phyloP scores from a whole-genome alignment of 2,888 invertebrate species.

The Lysandra bellargus region DNA sequence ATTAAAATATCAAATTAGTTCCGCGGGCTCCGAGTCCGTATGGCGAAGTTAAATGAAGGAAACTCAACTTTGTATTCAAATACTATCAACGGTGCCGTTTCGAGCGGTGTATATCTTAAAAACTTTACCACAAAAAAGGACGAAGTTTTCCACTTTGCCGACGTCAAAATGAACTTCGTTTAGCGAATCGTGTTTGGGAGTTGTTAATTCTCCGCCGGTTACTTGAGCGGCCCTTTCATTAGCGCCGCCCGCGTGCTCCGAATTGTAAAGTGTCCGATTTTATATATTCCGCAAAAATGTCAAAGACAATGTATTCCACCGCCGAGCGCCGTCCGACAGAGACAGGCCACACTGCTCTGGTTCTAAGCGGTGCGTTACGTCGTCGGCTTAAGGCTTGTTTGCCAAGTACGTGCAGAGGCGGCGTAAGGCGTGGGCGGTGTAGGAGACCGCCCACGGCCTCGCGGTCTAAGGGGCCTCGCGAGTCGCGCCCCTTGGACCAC shows the following conservation, averaged over 20 bases:
- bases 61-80: conserved; percentile 35
- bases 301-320: conserved; percentile 56
- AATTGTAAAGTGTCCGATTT: conserved; percentile 62
- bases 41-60: conserved; percentile 26
- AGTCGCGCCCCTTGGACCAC: too few species aligned
- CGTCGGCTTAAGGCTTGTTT: too few species aligned
- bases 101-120: conserved; percentile 57
- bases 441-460: too few species aligned
- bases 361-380: too few species aligned
- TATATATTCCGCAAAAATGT: conserved; percentile 59
- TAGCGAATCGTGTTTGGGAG: conserved; percentile 76
- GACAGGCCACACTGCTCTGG: too few species aligned
- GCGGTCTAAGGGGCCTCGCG: too few species aligned
- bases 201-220: conserved; percentile 75
- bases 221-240: conserved; percentile 78
- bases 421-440: too few species aligned
- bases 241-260: conserved; percentile 70
- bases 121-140: conserved; percentile 65
- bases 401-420: too few species aligned
- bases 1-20: conserved; percentile 57
- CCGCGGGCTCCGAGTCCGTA: conserved; percentile 12
- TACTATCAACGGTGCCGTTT: conserved; percentile 40
- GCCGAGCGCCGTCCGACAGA: conserved; percentile 36
- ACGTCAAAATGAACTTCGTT: conserved; percentile 72
- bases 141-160: conserved; percentile 74